A percentile compares a stretch with the other conserved stretches of the same genome.
Evolutionary conservation across 1,140 invertebrate species (phyloP).

Genomic region (Trypoxylus dichotomus): DNA sequence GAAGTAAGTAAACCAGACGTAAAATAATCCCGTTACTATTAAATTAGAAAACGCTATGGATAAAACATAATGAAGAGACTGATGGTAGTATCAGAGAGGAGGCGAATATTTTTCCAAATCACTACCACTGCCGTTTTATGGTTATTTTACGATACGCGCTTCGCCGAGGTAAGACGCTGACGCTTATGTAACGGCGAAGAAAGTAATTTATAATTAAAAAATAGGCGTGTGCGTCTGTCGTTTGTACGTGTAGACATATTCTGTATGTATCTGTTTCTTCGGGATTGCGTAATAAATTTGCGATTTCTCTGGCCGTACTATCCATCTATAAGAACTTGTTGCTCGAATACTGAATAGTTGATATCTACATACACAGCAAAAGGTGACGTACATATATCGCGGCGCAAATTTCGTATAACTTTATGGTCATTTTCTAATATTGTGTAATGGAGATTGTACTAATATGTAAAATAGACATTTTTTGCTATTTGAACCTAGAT

Average conservation of each 20-base stretch:
- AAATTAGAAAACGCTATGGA: not conserved
- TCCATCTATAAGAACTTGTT: not conserved
- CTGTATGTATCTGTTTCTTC: not conserved
- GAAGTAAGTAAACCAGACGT: too few species aligned
- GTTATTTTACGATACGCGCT: not conserved
- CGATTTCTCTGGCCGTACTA: not conserved
- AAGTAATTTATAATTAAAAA: conserved; percentile 5
- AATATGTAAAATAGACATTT: too few species aligned
- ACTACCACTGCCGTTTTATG: not conserved
- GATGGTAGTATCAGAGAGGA: not conserved
- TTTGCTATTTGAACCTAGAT: too few species aligned
- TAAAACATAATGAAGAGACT: not conserved
- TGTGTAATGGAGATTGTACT: too few species aligned
- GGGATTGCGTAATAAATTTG: not conserved
- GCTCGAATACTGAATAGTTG: too few species aligned
- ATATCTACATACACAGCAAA: too few species aligned
- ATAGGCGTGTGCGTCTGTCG: not conserved
- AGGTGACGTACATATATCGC: too few species aligned
- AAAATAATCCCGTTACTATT: too few species aligned
- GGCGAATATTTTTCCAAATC: not conserved
- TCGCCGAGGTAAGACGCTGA: not conserved
- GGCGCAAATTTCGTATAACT: too few species aligned
- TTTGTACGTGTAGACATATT: not conserved
- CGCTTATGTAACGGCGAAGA: not conserved
- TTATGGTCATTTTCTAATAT: too few species aligned